Evolutionary conservation across 2,797 vertebrate genomes (phyloP).

Genomic region (Notoglanidium macrostoma): DNA sequence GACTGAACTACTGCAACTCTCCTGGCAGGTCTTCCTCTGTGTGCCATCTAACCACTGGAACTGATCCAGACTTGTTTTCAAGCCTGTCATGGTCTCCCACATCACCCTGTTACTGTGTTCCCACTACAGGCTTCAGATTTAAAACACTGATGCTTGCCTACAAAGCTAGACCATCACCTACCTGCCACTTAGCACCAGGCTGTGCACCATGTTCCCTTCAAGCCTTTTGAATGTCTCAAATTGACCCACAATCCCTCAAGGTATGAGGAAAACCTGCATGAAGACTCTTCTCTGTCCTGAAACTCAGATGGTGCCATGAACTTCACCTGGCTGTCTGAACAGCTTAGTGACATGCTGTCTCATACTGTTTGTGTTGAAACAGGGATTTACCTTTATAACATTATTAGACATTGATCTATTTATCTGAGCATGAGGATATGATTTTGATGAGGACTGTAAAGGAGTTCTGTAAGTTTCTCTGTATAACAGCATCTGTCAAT

Average conservation of each 20-base stretch:
- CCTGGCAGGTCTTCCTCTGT: not conserved
- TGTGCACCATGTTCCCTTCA: not conserved
- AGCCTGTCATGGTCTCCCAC: not conserved
- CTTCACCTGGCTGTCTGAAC: not conserved
- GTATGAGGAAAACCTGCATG: not conserved
- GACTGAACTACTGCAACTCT: not conserved
- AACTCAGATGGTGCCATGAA: not conserved
- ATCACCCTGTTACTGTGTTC: not conserved
- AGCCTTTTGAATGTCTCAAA: not conserved
- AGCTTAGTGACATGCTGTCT: not conserved
- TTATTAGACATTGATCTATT: not conserved
- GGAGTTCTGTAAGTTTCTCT: not conserved
- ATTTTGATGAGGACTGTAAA: not conserved
- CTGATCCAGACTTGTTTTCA: constrained; percentile 2
- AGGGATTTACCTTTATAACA: not conserved
- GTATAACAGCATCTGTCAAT: not conserved
- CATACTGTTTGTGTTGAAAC: not conserved
- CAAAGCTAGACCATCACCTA: not conserved
- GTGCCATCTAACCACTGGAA: not conserved
- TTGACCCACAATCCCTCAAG: not conserved
- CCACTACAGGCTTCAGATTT: not conserved
- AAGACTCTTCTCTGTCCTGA: not conserved
- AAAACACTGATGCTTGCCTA: not conserved
- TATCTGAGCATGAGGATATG: not conserved
- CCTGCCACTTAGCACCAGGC: not conserved